Conservation (phyloP, 2,888 invertebrate genomes). For the Poecilobothrus nobilitatus region DNA sequence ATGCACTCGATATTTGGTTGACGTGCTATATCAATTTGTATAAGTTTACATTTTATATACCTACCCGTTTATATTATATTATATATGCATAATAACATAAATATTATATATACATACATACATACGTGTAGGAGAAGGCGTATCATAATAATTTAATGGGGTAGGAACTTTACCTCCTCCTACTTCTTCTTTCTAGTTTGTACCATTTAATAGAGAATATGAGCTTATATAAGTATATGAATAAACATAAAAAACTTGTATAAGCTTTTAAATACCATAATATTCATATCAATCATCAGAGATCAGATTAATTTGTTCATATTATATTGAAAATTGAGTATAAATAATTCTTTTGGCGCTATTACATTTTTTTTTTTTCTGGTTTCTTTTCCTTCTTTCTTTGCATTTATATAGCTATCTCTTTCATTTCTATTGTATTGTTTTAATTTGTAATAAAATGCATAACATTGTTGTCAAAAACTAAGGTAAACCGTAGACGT, state of each 20-base stretch:
- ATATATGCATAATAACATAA: too few relatives aligned
- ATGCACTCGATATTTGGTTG: neutral
- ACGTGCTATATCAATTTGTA: neutral
- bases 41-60: too few relatives aligned
- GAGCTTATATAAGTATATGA: too few relatives aligned
- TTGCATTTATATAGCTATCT: neutral
- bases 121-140: neutral
- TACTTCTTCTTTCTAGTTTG: neutral
- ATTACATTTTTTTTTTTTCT: neutral
- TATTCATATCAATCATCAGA: neutral
- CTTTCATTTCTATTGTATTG: neutral
- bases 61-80: neutral
- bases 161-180: conserved; percentile 1
- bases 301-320: neutral
- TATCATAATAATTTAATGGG: conserved; percentile 4
- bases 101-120: neutral
- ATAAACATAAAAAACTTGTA: too few relatives aligned
- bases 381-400: too few relatives aligned
- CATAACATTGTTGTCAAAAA: too few relatives aligned
- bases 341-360: conserved; percentile 5
- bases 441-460: too few relatives aligned
- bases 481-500: too few relatives aligned
- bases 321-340: neutral
- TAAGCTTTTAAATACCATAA: too few relatives aligned
- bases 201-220: too few relatives aligned